Conservation (phyloP, 2,888 invertebrate genomes). For the Drosophila barbarae region DNA sequence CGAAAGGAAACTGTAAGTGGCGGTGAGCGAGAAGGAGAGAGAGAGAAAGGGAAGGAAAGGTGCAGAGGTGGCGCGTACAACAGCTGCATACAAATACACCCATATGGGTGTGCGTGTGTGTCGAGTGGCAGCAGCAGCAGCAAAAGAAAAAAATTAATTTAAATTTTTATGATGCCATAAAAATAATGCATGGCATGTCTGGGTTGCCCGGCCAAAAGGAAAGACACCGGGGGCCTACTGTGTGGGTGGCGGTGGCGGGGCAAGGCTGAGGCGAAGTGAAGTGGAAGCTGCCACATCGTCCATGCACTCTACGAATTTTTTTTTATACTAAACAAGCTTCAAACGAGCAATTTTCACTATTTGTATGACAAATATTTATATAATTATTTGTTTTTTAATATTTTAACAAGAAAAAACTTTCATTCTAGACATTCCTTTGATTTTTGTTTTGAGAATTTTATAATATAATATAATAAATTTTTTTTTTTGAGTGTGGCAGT, state of each 20-base stretch:
- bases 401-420: too few species aligned
- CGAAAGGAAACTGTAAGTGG: constrained; percentile 44
- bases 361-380: not conserved
- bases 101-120: constrained; percentile 14
- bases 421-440: too few species aligned
- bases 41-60: not conserved
- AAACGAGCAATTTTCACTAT: too few species aligned
- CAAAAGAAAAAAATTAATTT: constrained; percentile 61
- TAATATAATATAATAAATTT: not conserved
- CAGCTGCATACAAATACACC: constrained; percentile 56
- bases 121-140: constrained; percentile 15
- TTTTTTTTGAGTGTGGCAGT: constrained; percentile 11
- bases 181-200: constrained; percentile 64
- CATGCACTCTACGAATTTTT: not conserved
- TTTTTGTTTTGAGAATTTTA: not conserved
- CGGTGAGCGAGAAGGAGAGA: not conserved
- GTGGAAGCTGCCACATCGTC: constrained; percentile 22
- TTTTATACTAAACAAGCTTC: too few species aligned
- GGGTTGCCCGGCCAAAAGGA: constrained; percentile 6
- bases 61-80: constrained; percentile 8
- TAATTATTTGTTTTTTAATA: too few species aligned
- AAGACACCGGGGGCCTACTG: not conserved
- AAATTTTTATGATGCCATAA: constrained; percentile 71
- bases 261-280: constrained; percentile 13
- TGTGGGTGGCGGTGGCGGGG: not conserved